Base-by-base conservation (phyloP, 2,113 vertebrate genomes). In the Verasper variegatus region DNA sequence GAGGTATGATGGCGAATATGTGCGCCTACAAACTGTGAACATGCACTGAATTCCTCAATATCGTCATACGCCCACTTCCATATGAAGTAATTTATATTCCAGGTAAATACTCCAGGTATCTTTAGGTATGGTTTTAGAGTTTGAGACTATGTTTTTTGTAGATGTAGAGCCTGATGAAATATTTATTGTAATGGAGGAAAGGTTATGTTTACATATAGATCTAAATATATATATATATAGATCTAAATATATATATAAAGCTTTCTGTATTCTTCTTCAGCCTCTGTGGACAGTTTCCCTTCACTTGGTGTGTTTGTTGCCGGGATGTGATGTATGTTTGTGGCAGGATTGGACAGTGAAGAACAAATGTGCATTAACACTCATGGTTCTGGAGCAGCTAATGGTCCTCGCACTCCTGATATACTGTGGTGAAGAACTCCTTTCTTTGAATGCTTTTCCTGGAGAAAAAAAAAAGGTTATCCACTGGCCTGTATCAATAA, bases 401-500 rank as follows among this genome's bases (percentile, higher is more conserved):
- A 68, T 61, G 79, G 86, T 76, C 74, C 65, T 86, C 76, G 68
- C 85, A 88, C 88, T 88, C 76, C 68, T 84, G 76, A 82, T 75
- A 84, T 79, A 82, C 80, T 88, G 77, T 83, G 73, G 69, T 81
- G 72, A 82, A 78, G 61, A 90, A 69, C 55, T 86, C 65, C 78
- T 87, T 89, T 83, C 31, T 88, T 31, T 86, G 92, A 96, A 94
- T 91, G 86, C 83, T 94, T 94, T 94, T 95, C 91, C 66, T 93
- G 93, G 15, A 10, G 37, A 40, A n/a, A n/a, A 40, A 90, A 89
- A 94, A 90, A 95, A 90, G 87, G 81, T 91, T 74, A 65, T 95
- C 95, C 83, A 86, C 68, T 94, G 94, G 93, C 93, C 94, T 94
- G 93, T 92, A 92, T 96, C 95, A 97, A 97, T 97, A 97, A 96